phyloP scores from a whole-genome alignment of 2,113 vertebrate species.

The Nycticorax nycticorax region DNA sequence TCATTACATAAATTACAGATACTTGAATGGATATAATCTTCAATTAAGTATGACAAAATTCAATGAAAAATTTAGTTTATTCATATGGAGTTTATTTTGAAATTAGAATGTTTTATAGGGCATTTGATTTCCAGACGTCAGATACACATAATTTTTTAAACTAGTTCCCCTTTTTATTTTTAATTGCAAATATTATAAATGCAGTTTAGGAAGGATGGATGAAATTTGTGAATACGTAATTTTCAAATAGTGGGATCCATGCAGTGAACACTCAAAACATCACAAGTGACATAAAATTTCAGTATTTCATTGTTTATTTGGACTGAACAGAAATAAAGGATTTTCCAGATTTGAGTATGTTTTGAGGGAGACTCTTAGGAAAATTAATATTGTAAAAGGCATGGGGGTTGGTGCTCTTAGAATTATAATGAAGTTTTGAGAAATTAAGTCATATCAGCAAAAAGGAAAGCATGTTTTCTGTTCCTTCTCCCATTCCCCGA shows the following conservation, averaged over 20 bases:
- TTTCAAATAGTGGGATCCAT: neutral
- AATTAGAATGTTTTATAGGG: neutral
- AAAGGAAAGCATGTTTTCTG: slow-evolving; percentile 4
- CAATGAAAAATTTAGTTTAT: neutral
- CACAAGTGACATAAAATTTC: neutral
- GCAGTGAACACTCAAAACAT: neutral
- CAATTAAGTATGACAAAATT: neutral
- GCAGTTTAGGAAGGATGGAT: neutral
- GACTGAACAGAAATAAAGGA: neutral
- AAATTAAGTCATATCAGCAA: neutral
- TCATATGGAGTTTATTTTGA: neutral
- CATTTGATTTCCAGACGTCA: neutral
- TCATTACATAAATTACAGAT: neutral
- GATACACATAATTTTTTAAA: neutral
- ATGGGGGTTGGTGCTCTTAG: neutral
- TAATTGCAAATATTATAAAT: neutral
- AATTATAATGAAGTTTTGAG: neutral
- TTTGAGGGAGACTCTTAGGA: neutral
- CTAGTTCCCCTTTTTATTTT: neutral
- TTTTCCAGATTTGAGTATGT: neutral
- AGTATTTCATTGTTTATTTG: neutral
- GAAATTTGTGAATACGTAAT: neutral
- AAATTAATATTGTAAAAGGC: neutral
- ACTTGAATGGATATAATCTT: neutral
- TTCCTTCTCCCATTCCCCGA: neutral